phyloP scores from a whole-genome alignment of 37 sponge, comb jelly and placozoan genomes.

The Chondrosia reniformis region DNA sequence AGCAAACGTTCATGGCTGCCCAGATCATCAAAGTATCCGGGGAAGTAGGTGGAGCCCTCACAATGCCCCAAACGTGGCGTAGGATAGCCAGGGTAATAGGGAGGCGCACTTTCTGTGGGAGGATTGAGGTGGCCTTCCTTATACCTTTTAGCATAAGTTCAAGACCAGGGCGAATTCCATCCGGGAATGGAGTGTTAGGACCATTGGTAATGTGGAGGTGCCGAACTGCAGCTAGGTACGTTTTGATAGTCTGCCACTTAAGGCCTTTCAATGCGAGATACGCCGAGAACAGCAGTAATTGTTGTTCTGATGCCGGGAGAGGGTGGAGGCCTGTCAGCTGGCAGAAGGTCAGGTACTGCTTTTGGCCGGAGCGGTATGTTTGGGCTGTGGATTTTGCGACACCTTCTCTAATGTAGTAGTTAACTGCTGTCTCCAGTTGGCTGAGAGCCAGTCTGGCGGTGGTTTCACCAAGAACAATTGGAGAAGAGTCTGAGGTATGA shows the following conservation, averaged over 20 bases:
- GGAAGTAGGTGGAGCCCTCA: not conserved
- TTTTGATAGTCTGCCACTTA: constrained; percentile 40
- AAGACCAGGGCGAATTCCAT: constrained; percentile 23
- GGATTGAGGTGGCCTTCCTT: not conserved
- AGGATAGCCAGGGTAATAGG: constrained; percentile 43
- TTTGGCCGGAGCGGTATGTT: constrained; percentile 37
- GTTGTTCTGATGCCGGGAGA: constrained; percentile 34
- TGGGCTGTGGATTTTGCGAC: constrained; percentile 48
- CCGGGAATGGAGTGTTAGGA: constrained; percentile 20
- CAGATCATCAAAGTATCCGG: constrained; percentile 27
- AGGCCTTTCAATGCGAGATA: constrained; percentile 27
- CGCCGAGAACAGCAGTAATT: constrained; percentile 28
- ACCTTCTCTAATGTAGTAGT: not conserved
- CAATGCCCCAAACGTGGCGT: not conserved
- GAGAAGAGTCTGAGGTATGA: not conserved
- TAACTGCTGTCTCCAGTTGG: constrained; percentile 44
- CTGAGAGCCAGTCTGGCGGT: constrained; percentile 52
- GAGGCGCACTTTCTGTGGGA: constrained; percentile 1
- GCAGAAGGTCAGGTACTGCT: constrained; percentile 35
- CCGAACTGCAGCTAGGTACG: constrained; percentile 50
- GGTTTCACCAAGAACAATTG: constrained; percentile 18
- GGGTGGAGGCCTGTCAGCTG: constrained; percentile 26
- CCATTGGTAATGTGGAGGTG: constrained; percentile 37
- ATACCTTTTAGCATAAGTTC: constrained; percentile 38
- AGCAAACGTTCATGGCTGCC: constrained; percentile 31